Evolutionary conservation across 2,888 invertebrate species (phyloP), one percentile per base, ranked within the genome.

Genomic region (Drosophila flavopinicola): DNA sequence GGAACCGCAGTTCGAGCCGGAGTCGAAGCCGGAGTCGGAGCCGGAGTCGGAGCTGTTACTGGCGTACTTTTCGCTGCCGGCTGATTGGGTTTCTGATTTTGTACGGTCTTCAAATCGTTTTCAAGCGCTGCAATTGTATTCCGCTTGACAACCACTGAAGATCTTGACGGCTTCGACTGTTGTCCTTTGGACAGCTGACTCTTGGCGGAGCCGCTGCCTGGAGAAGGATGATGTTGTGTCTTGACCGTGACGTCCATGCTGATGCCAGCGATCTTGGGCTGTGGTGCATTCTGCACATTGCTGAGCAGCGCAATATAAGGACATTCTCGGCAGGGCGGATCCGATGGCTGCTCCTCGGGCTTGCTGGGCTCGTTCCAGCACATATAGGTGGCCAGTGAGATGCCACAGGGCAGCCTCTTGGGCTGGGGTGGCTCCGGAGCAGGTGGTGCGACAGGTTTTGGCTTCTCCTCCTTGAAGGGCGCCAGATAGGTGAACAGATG

Each of bases 401-500:
- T 44, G 39, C 76, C 86, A 2, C 10, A 53, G 4, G 76, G 74
- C 0, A 74, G 80, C 5, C 30, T n/a, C 15, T 25, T 30, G 0
- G 51, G 33, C 1, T 35, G 15, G 1, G 6, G 4, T 3, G 51
- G 11, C 0, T 24, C n/a, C 0, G 11, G 24, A 1, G 15, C 15
- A 0, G 39, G 30, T 1, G 23, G 30, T 1, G 23, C 6, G 3
- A 29, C 33, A 1, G 51, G n/a, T 23, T 0, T 10, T 6, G 29
- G 5, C 5, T 10, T 1, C 3, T 11, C 38, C 0, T 30, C 11
- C 35, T 56, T 66, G 15, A 83, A 78, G 0, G 73, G 66, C 0
- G 47, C 49, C 37, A 85, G 7, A 29, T 80, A 72, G 6, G 83
- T 82, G 15, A 75, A 75, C 0, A 77, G 64, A 39, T 84, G 82